Percentiles rank a stretch among this genome's conserved stretches.
phyloP scores from a whole-genome alignment of 2,797 vertebrate species.

The Alca torda region DNA sequence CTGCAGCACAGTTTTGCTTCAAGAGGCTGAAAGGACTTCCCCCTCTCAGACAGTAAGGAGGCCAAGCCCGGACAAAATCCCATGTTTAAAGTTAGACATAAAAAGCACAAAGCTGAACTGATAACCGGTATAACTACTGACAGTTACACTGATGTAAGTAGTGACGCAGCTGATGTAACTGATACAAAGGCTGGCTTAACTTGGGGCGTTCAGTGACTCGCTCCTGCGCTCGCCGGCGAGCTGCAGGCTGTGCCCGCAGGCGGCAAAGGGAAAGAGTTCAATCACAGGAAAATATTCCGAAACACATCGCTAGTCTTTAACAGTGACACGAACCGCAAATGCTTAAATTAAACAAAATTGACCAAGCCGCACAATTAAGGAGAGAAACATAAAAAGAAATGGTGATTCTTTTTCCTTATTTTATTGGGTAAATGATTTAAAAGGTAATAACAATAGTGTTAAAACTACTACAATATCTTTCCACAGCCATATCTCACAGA shows the following conservation, averaged over 20 bases:
- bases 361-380: background rate
- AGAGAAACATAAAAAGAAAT: conserved; percentile 66
- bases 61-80: background rate
- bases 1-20: background rate
- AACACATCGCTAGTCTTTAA: background rate
- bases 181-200: background rate
- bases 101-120: background rate
- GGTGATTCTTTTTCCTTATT: conserved; percentile 84
- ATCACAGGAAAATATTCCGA: background rate
- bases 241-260: background rate
- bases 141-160: background rate
- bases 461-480: conserved; percentile 99
- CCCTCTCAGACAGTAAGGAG: background rate
- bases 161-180: background rate
- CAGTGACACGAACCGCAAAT: background rate
- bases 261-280: background rate
- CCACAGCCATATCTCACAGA: conserved; percentile 98
- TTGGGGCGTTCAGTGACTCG: background rate
- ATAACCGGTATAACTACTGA: background rate
- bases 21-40: background rate
- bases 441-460: conserved; percentile 99
- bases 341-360: background rate
- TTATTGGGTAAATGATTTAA: conserved; percentile 99
- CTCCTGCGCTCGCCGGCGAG: background rate
- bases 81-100: background rate